Conservation (phyloP, 2,888 invertebrate genomes). For the Dascillus cervinus region DNA sequence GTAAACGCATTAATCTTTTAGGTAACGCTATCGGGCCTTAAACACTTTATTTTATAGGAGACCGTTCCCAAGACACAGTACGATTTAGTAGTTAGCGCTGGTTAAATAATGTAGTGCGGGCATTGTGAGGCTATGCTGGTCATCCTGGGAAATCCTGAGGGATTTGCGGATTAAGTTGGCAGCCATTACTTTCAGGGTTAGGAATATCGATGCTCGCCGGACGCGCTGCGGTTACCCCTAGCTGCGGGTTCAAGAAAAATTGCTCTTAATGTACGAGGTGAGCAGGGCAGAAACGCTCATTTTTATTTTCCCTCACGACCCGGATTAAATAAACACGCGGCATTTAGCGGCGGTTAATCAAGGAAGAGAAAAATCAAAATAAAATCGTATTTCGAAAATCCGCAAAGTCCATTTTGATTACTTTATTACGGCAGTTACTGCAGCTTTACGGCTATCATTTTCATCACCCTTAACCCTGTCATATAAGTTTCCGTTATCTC, state of each 20-base stretch:
- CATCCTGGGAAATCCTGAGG: conserved; percentile 34
- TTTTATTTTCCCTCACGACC: no score
- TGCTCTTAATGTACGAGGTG: no score
- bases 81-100: conserved; percentile 42
- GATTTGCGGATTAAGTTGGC: conserved; percentile 40
- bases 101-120: conserved; percentile 42
- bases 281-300: conserved; percentile 15
- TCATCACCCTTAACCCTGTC: conserved; percentile 45
- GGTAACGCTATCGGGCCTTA: conserved; percentile 20
- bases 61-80: conserved; percentile 28
- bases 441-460: conserved; percentile 40
- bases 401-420: no score
- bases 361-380: no score
- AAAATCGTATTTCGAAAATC: no score
- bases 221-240: conserved; percentile 25
- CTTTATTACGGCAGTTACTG: conserved; percentile 37
- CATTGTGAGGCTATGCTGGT: conserved; percentile 37
- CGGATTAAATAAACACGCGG: no score
- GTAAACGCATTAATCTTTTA: conserved; percentile 16
- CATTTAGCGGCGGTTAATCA: no score
- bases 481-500: conserved; percentile 44
- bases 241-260: conserved; percentile 17
- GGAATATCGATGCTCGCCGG: conserved; percentile 33
- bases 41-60: conserved; percentile 27
- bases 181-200: conserved; percentile 36